Percentiles rank a stretch among this genome's conserved stretches.
Conservation (phyloP, 2,113 vertebrate genomes). For the Phalacrocorax aristotelis region DNA sequence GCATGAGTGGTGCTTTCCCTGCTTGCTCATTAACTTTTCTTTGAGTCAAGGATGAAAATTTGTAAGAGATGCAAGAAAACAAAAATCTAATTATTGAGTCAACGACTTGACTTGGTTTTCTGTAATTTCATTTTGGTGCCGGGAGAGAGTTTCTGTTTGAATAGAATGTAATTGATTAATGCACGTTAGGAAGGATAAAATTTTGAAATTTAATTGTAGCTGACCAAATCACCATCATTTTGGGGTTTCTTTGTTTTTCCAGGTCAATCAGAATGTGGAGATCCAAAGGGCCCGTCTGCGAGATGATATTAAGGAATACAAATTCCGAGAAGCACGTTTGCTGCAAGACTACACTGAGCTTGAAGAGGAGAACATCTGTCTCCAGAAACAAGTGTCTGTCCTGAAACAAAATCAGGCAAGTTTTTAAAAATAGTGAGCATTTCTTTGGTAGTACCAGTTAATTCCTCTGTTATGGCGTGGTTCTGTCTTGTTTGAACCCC, state of each 20-base stretch:
- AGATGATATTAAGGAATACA: constrained; percentile 96
- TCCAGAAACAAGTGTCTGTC: constrained; percentile 97
- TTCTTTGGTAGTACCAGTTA: not conserved
- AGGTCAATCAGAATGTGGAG: constrained; percentile 90
- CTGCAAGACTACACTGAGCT: constrained; percentile 96
- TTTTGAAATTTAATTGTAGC: not conserved
- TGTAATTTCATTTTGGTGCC: not conserved
- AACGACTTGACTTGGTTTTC: not conserved
- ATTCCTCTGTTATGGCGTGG: not conserved
- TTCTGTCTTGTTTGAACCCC: not conserved
- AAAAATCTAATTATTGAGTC: not conserved
- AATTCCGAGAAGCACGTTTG: constrained; percentile 91
- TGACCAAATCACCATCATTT: not conserved
- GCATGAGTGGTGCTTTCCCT: not conserved
- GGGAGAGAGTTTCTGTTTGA: not conserved
- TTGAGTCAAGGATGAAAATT: not conserved
- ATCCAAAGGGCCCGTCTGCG: constrained; percentile 88
- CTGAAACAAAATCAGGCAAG: constrained; percentile 93
- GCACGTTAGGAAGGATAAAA: not conserved
- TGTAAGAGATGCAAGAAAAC: not conserved
- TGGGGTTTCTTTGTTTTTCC: not conserved
- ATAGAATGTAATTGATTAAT: not conserved
- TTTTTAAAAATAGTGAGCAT: not conserved
- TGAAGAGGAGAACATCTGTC: constrained; percentile 97
- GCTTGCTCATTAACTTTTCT: not conserved